These are phyloP conservation scores for Clepsis dumicolana DNA, from an alignment of 2,888 invertebrate species.

Conservation along the genomic window DNA sequence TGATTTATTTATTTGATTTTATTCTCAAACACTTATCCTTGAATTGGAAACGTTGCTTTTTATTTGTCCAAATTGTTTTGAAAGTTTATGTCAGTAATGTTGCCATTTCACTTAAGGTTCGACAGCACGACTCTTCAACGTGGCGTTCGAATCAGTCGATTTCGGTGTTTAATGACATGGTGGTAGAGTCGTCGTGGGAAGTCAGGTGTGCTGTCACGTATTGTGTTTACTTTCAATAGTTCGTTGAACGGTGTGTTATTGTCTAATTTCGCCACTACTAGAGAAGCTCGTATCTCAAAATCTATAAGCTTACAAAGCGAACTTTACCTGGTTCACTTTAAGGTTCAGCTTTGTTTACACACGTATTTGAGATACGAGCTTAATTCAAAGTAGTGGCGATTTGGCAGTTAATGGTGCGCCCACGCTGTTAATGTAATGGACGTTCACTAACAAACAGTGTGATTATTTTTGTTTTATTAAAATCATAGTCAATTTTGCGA, in stretches of 20 bases:
- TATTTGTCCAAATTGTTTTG: conserved; percentile 47
- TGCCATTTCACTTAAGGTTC: conserved; percentile 35
- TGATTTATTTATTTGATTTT: too few relatives aligned
- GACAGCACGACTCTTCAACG: neutral
- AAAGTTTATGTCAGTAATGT: conserved; percentile 45
- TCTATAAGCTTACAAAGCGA: too few relatives aligned
- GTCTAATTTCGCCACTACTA: conserved; percentile 47
- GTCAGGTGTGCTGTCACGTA: conserved; percentile 47
- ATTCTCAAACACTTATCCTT: conserved; percentile 35
- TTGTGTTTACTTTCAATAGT: conserved; percentile 58
- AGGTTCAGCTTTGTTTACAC: too few relatives aligned
- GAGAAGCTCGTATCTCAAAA: too few relatives aligned
- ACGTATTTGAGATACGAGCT: too few relatives aligned
- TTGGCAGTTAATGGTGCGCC: conserved; percentile 47
- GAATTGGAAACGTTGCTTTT: conserved; percentile 42
- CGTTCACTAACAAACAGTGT: conserved; percentile 22
- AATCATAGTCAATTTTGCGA: neutral
- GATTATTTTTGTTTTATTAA: neutral
- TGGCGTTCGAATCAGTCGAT: neutral
- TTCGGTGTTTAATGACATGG: conserved; percentile 16
- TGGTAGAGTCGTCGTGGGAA: conserved; percentile 45
- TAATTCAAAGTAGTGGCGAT: too few relatives aligned
- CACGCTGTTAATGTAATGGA: conserved; percentile 30
- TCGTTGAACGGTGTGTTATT: conserved; percentile 51
- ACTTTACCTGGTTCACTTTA: too few relatives aligned